These are phyloP conservation scores for Pomacea canaliculata DNA, from an alignment of 2,888 invertebrate species.

Conservation along the genomic window DNA sequence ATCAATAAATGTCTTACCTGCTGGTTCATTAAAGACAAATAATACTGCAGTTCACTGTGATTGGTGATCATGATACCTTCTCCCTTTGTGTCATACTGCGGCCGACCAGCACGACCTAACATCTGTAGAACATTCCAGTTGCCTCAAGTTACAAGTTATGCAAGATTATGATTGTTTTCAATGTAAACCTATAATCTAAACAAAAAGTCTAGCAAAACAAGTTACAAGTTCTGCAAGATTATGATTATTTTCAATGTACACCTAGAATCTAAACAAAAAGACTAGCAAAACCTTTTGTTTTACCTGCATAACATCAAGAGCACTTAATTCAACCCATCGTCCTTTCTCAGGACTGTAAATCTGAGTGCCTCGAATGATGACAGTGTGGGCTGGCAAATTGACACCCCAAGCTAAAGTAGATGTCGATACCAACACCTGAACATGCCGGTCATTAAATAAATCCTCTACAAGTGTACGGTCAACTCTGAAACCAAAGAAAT, in stretches of 20 bases:
- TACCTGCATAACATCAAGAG: constrained; percentile 93
- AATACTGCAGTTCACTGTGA: constrained; percentile 98
- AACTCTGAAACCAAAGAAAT: constrained; percentile 74
- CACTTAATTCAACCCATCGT: constrained; percentile 96
- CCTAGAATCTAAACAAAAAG: no score
- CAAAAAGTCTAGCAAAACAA: no score
- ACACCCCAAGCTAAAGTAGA: constrained; percentile 99
- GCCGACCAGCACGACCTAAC: constrained; percentile 97
- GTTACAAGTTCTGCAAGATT: no score
- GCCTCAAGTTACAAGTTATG: no score
- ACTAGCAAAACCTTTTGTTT: background rate
- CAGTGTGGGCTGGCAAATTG: constrained; percentile 98
- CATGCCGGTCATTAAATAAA: constrained; percentile 96
- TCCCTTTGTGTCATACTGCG: constrained; percentile 98
- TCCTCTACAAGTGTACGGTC: constrained; percentile 98
- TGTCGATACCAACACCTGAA: constrained; percentile 94
- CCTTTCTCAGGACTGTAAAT: constrained; percentile 99
- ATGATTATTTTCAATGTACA: no score
- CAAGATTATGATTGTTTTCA: no score
- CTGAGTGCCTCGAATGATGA: constrained; percentile 97
- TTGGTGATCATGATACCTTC: constrained; percentile 97
- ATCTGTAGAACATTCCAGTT: constrained; percentile 73
- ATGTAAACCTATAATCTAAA: no score
- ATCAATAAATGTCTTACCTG: constrained; percentile 72
- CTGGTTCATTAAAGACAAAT: constrained; percentile 96